phyloP scores from a whole-genome alignment of 2,797 vertebrate species.

The Furcifer pardalis region DNA sequence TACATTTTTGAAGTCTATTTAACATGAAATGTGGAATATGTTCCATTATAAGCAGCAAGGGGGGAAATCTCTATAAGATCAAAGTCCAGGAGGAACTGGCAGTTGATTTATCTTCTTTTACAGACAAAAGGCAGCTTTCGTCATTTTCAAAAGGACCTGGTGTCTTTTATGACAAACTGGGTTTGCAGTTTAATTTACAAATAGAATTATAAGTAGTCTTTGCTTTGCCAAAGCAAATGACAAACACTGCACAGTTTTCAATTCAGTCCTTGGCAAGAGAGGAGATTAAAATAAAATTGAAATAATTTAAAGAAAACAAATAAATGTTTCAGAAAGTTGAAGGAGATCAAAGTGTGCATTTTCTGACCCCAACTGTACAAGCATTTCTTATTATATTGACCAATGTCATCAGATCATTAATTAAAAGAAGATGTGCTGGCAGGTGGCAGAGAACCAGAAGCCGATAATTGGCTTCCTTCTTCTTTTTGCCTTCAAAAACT shows the following conservation, averaged over 20 bases:
- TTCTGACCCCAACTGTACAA: slow-evolving; percentile 89
- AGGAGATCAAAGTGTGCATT: slow-evolving; percentile 85
- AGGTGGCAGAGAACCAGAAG: slow-evolving; percentile 93
- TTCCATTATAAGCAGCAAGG: slow-evolving; percentile 82
- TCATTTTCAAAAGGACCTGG: slow-evolving; percentile 89
- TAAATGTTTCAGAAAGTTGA: slow-evolving; percentile 87
- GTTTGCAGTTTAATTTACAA: slow-evolving; percentile 93
- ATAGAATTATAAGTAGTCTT: slow-evolving; percentile 84
- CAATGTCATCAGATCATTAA: slow-evolving; percentile 93
- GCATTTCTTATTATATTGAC: slow-evolving; percentile 93
- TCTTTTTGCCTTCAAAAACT: slow-evolving; percentile 84
- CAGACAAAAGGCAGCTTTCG: slow-evolving; percentile 90
- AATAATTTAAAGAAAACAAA: slow-evolving; percentile 88
- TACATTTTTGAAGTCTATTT: slow-evolving; percentile 80
- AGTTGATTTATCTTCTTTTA: slow-evolving; percentile 94
- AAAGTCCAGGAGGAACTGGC: slow-evolving; percentile 87
- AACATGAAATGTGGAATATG: slow-evolving; percentile 84
- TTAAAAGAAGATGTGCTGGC: slow-evolving; percentile 94
- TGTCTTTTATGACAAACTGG: slow-evolving; percentile 90
- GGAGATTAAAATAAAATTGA: slow-evolving; percentile 81
- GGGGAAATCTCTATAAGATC: slow-evolving; percentile 83
- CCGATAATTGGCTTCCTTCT: slow-evolving; percentile 97
- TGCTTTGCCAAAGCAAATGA: slow-evolving; percentile 78
- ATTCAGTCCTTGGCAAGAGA: slow-evolving; percentile 75
- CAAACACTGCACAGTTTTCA: slow-evolving; percentile 76